Evolutionary conservation across 2,797 vertebrate genomes (phyloP), one percentile per base, ranked within the genome.

Genomic region (Sebastes nivosus): DNA sequence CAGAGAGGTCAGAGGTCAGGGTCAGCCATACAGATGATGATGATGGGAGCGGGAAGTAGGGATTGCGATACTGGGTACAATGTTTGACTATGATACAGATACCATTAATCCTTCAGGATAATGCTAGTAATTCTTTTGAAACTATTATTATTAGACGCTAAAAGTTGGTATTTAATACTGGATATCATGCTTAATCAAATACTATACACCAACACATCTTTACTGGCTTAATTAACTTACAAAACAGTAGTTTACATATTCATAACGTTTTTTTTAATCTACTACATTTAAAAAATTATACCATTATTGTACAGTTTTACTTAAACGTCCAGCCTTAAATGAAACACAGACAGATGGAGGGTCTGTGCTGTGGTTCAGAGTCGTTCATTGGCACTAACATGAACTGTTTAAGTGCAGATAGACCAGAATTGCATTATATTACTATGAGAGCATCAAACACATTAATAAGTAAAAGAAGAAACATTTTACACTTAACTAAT

Each of bases 1-100:
- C 34, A 54, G 72, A 22, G 65, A 72, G 89, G 84, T 87, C 81
- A 86, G 74, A 86, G 79, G 77, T 88, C 29, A 74, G 70, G 84
- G 78, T 87, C 73, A 82, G 34, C 25, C 22, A 29, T 36, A 64
- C 72, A 81, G 64, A 65, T 64, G 20, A 66, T 34, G 67, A 79
- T 30, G 67, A 79, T 46, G 42, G 38, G 29, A 72, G 54, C n/a
- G 29, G 29, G 50, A 54, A 27, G 14, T 5, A 50, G 2, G 34
- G 27, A 71, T 8, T 63, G 22, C 2, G 11, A 77, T 57, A 55
- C 6, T 50, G 55, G 4, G 8, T 57, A 29, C 16, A 27, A 22
- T 25, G 11, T 75, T 50, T 64, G n/a, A 52, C 36, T 59, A 20
- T 36, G 9, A 72, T 71, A 60, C 64, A 16, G 16, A 50, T 29